Evolutionary conservation across 1,140 invertebrate species (phyloP).

Genomic region (Microplitis mediator): DNA sequence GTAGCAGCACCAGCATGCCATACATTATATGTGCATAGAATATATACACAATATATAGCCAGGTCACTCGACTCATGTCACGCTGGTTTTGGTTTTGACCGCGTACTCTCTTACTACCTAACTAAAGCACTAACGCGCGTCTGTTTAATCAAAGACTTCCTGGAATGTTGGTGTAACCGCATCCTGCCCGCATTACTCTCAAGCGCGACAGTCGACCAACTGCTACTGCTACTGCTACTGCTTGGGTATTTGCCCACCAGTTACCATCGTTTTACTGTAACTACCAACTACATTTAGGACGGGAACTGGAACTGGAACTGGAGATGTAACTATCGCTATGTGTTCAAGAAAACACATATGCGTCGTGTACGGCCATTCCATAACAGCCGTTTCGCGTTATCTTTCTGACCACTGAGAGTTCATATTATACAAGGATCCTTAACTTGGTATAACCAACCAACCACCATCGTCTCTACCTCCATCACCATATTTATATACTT

Average conservation of each 20-base stretch:
- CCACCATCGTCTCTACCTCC: background rate
- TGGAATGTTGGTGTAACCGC: constrained; percentile 26
- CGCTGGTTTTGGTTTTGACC: constrained; percentile 25
- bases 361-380: constrained; percentile 20
- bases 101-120: constrained; percentile 22
- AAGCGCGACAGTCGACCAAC: constrained; percentile 12
- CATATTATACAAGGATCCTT: constrained; percentile 3
- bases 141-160: constrained; percentile 30
- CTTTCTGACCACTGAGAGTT: constrained; percentile 13
- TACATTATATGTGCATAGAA: too few relatives aligned
- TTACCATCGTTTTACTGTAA: background rate
- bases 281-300: background rate
- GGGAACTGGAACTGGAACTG: background rate
- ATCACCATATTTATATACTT: background rate
- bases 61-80: constrained; percentile 15
- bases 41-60: background rate
- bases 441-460: constrained; percentile 8
- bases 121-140: constrained; percentile 22
- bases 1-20: too few relatives aligned
- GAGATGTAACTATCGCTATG: background rate
- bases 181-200: constrained; percentile 28
- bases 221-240: background rate
- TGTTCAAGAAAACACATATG: constrained; percentile 3
- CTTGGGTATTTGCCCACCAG: constrained; percentile 7
- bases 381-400: constrained; percentile 24